Base-by-base conservation (phyloP, 2,888 invertebrate species). In the Caenorhabditis sp. region DNA sequence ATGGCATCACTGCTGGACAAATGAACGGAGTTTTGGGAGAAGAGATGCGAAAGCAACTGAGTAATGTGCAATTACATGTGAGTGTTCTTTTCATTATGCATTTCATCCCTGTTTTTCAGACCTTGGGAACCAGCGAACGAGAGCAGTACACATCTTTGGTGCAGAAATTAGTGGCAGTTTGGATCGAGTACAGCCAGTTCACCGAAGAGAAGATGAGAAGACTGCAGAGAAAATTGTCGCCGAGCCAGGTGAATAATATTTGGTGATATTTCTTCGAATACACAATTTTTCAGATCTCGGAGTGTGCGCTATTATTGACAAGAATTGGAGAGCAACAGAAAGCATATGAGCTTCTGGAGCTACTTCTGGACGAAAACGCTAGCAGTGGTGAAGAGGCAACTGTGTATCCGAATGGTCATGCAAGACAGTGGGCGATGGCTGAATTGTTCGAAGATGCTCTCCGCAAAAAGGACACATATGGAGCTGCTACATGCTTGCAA, bases 101-200 rank as follows among this genome's bases (percentile, higher is more conserved):
- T 14, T 12, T 19, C 7, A 26, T 24, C 1, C 47, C 22, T 31
- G 2, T 19, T 66, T 79, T 89, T 58, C 76, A 89, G 89, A 47
- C 80, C 1, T 59, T 89, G 8, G 72, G 68, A 7, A 76, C 80
- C 3, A 56, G 51, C 0, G 86, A 89, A 41, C 80, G 86, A 1
- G 88, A 88, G 10, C 81, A 87, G 56, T 89, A 64, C 83, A 73
- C 72, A 2, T 35, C 75, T 5, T 73, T 89, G 1, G 80, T 89
- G 1, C 64, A 75, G 49, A 81, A 84, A 51, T 35, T 89, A 51
- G 87, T 87, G 6, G 80, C 87, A 26, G 80, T 88, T 22, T 89
- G 88, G 89, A 74, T 86, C 14, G 90, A 90, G 70, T 85, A 87
- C 76, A 82, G 86, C 61, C 81, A 85, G 58, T 88, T 89, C 74